phyloP scores from a whole-genome alignment of 35 echinoderm and acorn worm species.

The Ophioderma brevispina region DNA sequence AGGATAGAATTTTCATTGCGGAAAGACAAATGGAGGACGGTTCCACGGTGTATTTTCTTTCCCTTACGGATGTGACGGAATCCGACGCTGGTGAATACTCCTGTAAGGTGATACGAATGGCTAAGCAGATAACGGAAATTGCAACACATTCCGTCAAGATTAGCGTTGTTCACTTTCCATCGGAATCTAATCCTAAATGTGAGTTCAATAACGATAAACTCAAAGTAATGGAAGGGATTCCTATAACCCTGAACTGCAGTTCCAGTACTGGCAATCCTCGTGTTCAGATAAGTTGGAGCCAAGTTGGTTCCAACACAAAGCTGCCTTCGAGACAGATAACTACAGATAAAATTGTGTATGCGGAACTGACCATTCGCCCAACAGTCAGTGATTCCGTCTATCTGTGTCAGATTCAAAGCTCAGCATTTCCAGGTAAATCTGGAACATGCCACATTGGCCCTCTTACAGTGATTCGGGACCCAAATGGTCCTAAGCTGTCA shows the following conservation, averaged over 20 bases:
- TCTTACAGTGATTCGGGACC: background rate
- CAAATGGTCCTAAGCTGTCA: background rate
- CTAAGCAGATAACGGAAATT: background rate
- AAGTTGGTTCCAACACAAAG: background rate
- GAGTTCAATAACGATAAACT: background rate
- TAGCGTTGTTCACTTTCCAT: background rate
- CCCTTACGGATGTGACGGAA: background rate
- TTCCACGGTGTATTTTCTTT: background rate
- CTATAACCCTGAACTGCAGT: background rate
- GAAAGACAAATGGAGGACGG: background rate
- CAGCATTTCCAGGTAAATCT: background rate
- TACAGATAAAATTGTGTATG: background rate
- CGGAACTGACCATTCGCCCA: background rate
- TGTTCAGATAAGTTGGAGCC: background rate
- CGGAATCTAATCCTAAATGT: background rate
- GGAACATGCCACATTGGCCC: background rate
- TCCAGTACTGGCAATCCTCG: background rate
- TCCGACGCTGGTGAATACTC: background rate
- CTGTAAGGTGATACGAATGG: background rate
- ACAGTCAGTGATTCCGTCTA: background rate
- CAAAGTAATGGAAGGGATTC: background rate
- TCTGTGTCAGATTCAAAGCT: background rate
- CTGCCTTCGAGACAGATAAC: background rate
- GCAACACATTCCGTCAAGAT: background rate
- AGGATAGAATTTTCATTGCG: background rate